A percentile compares a stretch with the other conserved stretches of the same genome.
Conservation (phyloP, 2,888 invertebrate species). For the Morinoia aosen region DNA sequence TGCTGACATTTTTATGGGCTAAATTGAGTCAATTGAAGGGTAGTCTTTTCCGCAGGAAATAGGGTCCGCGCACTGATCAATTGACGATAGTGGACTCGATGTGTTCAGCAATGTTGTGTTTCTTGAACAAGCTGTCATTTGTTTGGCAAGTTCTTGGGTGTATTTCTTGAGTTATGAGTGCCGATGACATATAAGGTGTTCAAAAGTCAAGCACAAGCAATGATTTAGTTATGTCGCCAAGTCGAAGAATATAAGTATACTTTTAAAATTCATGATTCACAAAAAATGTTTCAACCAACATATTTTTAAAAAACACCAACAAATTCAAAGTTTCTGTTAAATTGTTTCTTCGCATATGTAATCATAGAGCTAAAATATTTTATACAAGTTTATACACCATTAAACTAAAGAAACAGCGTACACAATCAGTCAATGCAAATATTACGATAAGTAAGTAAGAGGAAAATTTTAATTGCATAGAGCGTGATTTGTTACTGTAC, state of each 20-base stretch:
- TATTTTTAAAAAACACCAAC: too few species aligned
- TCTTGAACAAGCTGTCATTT: not conserved
- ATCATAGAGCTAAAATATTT: too few species aligned
- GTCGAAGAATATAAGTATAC: not conserved
- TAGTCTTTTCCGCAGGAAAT: conserved; percentile 1
- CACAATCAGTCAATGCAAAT: too few species aligned
- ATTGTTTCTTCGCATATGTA: too few species aligned
- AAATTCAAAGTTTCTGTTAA: too few species aligned
- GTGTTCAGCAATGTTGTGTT: not conserved
- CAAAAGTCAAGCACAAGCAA: not conserved
- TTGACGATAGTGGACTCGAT: not conserved
- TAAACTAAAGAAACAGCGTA: too few species aligned
- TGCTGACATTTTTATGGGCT: conserved; percentile 5
- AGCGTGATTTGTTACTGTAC: too few species aligned
- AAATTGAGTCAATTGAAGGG: conserved; percentile 33
- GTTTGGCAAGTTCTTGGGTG: not conserved
- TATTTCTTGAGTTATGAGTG: not conserved
- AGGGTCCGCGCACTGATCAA: not conserved
- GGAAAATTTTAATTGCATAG: too few species aligned
- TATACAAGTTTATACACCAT: too few species aligned
- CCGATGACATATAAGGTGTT: not conserved
- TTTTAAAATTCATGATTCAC: not conserved
- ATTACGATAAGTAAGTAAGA: too few species aligned
- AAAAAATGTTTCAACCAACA: not conserved
- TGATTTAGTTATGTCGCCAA: not conserved